phyloP scores from a whole-genome alignment of 2,113 vertebrate genomes.

The Vulpes ferrilata region DNA sequence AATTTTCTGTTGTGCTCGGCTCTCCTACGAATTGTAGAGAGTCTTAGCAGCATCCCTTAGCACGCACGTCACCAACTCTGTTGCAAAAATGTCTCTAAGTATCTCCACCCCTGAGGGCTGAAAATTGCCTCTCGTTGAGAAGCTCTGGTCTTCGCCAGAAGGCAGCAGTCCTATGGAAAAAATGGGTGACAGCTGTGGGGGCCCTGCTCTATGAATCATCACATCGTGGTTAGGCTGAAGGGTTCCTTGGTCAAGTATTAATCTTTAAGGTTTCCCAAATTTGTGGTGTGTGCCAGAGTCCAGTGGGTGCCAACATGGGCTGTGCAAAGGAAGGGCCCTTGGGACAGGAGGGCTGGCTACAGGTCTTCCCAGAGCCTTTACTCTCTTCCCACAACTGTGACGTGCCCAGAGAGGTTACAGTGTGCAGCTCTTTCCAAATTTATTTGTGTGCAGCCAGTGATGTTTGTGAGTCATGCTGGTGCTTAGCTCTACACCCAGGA shows the following conservation, averaged over 20 bases:
- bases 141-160: not conserved
- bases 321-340: rapidly evolving
- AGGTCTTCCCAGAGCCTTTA: not conserved
- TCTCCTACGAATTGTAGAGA: not conserved
- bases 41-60: not conserved
- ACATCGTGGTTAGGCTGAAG: not conserved
- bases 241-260: rapidly evolving
- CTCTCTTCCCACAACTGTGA: not conserved
- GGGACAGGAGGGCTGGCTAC: not conserved
- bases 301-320: rapidly evolving
- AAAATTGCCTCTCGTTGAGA: not conserved
- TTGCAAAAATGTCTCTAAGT: not conserved
- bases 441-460: not conserved
- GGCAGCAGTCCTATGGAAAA: rapidly evolving
- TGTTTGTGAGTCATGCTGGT: not conserved
- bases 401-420: not conserved
- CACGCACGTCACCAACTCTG: not conserved
- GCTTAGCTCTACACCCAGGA: not conserved
- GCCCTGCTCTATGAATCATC: not conserved
- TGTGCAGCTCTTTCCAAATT: not conserved
- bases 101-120: no score
- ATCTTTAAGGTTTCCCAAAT: not conserved
- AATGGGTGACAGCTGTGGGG: rapidly evolving
- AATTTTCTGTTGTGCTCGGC: not conserved
- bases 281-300: rapidly evolving